A percentile compares a stretch with the other conserved stretches of the same genome.
Conservation (phyloP, 2,888 invertebrate species). For the Cetonia aurata region DNA sequence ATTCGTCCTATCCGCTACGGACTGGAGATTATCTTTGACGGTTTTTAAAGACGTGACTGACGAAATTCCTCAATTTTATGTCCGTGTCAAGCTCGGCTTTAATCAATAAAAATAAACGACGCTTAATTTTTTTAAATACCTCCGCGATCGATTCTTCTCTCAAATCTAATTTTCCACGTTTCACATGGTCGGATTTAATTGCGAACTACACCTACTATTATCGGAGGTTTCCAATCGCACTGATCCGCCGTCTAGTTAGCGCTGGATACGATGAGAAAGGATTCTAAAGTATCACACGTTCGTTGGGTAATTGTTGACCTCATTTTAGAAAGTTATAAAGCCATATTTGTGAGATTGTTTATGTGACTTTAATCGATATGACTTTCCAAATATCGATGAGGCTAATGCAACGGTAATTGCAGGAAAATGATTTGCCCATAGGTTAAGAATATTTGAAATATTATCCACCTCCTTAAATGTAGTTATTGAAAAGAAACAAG, state of each 20-base stretch:
- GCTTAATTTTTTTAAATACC: no score
- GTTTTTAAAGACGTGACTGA: slow-evolving; percentile 30
- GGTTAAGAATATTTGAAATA: background rate
- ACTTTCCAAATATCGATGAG: slow-evolving; percentile 19
- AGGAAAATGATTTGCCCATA: slow-evolving; percentile 7
- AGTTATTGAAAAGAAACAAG: no score
- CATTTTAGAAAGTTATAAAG: slow-evolving; percentile 11
- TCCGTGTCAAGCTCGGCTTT: no score
- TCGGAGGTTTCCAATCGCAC: no score
- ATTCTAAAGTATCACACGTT: slow-evolving; percentile 2
- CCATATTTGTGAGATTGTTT: slow-evolving; percentile 23
- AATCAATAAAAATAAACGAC: no score
- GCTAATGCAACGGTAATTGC: slow-evolving; percentile 1
- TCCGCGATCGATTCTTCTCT: no score
- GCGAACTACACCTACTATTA: no score
- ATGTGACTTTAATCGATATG: slow-evolving; percentile 18
- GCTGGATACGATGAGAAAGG: no score
- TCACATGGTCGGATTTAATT: no score
- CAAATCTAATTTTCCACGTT: no score
- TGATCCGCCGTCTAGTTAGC: no score
- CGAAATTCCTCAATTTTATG: slow-evolving; percentile 27
- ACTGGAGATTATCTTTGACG: slow-evolving; percentile 12
- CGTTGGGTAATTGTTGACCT: slow-evolving; percentile 13
- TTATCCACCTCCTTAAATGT: no score
- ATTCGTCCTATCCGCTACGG: slow-evolving; percentile 1